Conservation (phyloP, 2,113 vertebrate genomes). For the Phasianus colchicus region DNA sequence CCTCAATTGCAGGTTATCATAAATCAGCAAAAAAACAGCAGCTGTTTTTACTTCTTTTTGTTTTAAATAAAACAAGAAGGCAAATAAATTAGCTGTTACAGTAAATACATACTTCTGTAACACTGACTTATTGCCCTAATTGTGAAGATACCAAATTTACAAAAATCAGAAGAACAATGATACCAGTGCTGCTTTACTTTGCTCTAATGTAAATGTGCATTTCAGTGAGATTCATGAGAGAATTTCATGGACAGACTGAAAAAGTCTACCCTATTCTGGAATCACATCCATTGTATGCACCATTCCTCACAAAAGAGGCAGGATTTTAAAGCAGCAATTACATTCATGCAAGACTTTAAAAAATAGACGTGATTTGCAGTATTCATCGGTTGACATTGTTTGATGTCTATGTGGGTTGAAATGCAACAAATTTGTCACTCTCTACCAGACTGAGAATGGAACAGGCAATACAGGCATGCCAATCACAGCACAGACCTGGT, state of each 20-base stretch:
- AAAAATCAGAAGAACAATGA: background rate
- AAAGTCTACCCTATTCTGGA: background rate
- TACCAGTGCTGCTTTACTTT: background rate
- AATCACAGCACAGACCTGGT: background rate
- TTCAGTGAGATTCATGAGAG: background rate
- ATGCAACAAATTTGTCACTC: slow-evolving; percentile 48
- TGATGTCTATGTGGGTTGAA: slow-evolving; percentile 36
- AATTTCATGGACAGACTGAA: background rate
- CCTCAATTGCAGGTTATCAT: background rate
- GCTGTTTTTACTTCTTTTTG: background rate
- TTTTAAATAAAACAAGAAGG: background rate
- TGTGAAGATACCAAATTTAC: background rate
- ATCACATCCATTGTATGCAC: background rate
- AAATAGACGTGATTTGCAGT: slow-evolving; percentile 10
- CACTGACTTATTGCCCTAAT: background rate
- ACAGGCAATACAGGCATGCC: slow-evolving; percentile 22
- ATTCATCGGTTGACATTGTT: slow-evolving; percentile 33
- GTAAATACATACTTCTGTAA: background rate
- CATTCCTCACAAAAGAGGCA: background rate
- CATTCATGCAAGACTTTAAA: background rate
- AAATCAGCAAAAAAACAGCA: background rate
- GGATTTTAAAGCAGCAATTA: slow-evolving; percentile 20
- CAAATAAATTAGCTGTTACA: background rate
- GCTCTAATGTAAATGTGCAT: background rate
- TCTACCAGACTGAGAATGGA: slow-evolving; percentile 34